These are phyloP conservation scores for Hestina assimilis DNA, from an alignment of 1,140 invertebrate species.

Conservation along the genomic window DNA sequence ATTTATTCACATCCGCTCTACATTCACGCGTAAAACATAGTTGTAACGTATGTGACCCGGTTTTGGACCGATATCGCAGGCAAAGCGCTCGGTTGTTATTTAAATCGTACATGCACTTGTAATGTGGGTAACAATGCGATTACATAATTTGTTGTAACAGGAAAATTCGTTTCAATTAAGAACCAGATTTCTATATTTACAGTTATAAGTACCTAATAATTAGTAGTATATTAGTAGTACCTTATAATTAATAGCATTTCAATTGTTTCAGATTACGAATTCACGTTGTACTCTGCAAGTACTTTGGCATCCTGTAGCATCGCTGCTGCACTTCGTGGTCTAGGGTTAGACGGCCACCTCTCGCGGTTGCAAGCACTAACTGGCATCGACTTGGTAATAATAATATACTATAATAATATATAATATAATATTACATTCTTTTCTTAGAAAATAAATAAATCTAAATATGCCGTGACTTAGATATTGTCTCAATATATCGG, in stretches of 20 bases:
- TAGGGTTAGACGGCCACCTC: constrained; percentile 84
- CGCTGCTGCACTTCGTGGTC: constrained; percentile 88
- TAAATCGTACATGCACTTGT: constrained; percentile 39
- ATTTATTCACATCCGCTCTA: constrained; percentile 37
- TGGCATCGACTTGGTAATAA: constrained; percentile 87
- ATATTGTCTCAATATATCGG: background rate
- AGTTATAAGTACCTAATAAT: too few relatives aligned
- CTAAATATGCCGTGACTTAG: background rate
- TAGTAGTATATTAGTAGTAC: too few relatives aligned
- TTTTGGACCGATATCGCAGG: constrained; percentile 51
- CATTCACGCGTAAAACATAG: constrained; percentile 26
- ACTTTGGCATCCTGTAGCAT: constrained; percentile 92
- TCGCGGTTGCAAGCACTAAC: constrained; percentile 85
- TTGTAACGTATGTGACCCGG: constrained; percentile 41
- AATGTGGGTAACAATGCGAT: constrained; percentile 13
- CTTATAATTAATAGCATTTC: constrained; percentile 27
- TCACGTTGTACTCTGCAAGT: constrained; percentile 91
- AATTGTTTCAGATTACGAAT: constrained; percentile 89
- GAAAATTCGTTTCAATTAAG: constrained; percentile 18
- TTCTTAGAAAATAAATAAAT: background rate
- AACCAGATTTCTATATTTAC: background rate
- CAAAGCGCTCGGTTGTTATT: constrained; percentile 48
- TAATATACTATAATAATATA: background rate
- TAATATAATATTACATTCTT: background rate
- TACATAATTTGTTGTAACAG: constrained; percentile 17